Percentiles rank a stretch among this genome's conserved stretches.
Conservation (phyloP, 64 coral and sea anemone species). For the Cladopsammia gracilis region DNA sequence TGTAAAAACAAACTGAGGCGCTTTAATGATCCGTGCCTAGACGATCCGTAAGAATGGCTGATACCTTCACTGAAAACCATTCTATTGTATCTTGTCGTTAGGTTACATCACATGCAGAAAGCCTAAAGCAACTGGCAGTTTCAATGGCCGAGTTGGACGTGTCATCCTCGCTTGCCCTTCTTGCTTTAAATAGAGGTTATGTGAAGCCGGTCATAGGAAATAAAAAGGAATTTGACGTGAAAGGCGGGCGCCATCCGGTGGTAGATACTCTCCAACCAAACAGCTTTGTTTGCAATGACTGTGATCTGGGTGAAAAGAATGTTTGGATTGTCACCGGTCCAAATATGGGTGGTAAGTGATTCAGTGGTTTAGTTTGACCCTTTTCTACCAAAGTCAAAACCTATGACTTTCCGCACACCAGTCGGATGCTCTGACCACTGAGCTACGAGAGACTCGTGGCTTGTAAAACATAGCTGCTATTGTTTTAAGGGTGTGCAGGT, state of each 20-base stretch:
- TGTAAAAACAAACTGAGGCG: no score
- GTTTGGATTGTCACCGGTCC: conserved; percentile 90
- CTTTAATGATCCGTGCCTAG: no score
- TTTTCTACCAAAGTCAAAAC: no score
- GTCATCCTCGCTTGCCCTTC: conserved; percentile 75
- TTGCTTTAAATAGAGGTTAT: conserved; percentile 73
- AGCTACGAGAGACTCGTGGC: no score
- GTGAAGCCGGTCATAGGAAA: conserved; percentile 69
- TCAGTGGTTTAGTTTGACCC: no score
- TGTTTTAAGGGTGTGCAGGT: no score
- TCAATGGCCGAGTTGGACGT: conserved; percentile 84
- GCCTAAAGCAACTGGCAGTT: conserved; percentile 69
- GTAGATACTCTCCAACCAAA: conserved; percentile 89
- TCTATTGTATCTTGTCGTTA: background rate
- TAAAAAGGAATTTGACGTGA: conserved; percentile 63
- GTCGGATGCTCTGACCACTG: no score
- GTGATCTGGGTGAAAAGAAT: conserved; percentile 75
- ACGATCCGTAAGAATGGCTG: no score
- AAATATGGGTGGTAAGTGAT: conserved; percentile 89
- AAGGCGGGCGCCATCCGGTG: conserved; percentile 85
- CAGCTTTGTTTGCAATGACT: conserved; percentile 89
- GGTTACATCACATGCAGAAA: conserved; percentile 75
- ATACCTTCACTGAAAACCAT: no score
- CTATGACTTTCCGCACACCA: no score
- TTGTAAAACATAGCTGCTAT: no score